These are phyloP conservation scores for Galerucella pusilla DNA, from an alignment of 2,888 invertebrate genomes.

Conservation along the genomic window DNA sequence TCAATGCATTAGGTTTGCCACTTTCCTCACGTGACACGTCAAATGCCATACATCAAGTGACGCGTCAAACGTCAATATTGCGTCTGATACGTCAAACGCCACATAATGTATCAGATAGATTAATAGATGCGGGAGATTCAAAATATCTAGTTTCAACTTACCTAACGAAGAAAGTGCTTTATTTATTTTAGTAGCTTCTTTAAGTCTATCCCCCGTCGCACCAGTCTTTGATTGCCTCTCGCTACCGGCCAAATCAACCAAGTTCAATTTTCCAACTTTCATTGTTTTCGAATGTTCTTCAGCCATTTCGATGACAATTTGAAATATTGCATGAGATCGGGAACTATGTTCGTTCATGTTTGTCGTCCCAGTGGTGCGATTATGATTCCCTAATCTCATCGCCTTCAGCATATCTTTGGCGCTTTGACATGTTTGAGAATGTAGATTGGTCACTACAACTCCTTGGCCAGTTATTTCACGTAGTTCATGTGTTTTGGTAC, in stretches of 20 bases:
- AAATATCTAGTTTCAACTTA: conserved; percentile 32
- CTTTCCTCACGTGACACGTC: too few relatives aligned
- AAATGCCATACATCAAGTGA: too few relatives aligned
- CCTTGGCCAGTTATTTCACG: conserved; percentile 79
- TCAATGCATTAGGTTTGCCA: too few relatives aligned
- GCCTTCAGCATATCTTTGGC: conserved; percentile 93
- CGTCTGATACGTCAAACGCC: too few relatives aligned
- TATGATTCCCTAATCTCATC: conserved; percentile 93
- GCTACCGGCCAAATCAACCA: conserved; percentile 98
- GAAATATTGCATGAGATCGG: conserved; percentile 97
- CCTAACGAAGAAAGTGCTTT: conserved; percentile 96
- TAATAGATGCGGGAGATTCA: too few relatives aligned
- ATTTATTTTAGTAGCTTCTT: conserved; percentile 98
- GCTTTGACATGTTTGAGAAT: conserved; percentile 94
- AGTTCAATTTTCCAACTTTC: conserved; percentile 93
- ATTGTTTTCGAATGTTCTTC: conserved; percentile 72
- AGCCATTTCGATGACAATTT: conserved; percentile 96
- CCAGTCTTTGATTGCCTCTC: conserved; percentile 98
- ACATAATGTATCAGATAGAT: too few relatives aligned
- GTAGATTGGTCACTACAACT: conserved; percentile 95
- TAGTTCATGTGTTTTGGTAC: conserved; percentile 68
- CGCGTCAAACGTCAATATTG: too few relatives aligned
- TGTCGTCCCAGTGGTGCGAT: conserved; percentile 85
- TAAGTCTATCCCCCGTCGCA: conserved; percentile 90
- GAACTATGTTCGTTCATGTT: conserved; percentile 93